phyloP scores from a whole-genome alignment of 2,797 vertebrate genomes.

The Schizopygopsis pylzovi region DNA sequence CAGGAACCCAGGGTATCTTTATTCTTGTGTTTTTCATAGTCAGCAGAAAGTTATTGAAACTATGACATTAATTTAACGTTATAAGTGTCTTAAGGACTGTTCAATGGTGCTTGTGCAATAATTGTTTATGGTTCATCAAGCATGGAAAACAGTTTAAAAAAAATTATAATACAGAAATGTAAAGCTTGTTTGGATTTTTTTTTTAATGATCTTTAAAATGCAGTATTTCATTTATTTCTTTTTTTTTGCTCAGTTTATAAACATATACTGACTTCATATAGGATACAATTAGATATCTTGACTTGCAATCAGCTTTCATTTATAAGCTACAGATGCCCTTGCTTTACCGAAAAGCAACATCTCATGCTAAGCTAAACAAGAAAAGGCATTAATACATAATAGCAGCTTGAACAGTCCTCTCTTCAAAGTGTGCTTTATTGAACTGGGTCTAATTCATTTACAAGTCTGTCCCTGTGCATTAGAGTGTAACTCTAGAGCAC shows the following conservation, averaged over 20 bases:
- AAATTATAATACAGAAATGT: too few species aligned
- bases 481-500: constrained; percentile 51
- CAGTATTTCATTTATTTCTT: background rate
- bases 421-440: constrained; percentile 17
- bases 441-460: constrained; percentile 55
- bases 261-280: background rate
- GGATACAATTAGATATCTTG: background rate
- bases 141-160: background rate
- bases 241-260: background rate
- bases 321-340: background rate
- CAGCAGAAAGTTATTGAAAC: background rate
- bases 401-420: constrained; percentile 5
- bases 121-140: background rate
- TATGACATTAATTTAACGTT: background rate
- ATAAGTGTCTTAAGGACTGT: background rate
- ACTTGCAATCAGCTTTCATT: background rate
- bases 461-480: constrained; percentile 46
- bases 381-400: constrained; percentile 19
- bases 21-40: background rate
- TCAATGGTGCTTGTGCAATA: background rate
- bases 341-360: constrained; percentile 8
- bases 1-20: background rate
- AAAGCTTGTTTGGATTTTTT: too few species aligned
- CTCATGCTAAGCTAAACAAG: background rate
- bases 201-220: too few species aligned